A percentile compares a stretch with the other conserved stretches of the same genome.
Evolutionary conservation across 2,888 invertebrate species (phyloP).

Genomic region (Pecten maximus): DNA sequence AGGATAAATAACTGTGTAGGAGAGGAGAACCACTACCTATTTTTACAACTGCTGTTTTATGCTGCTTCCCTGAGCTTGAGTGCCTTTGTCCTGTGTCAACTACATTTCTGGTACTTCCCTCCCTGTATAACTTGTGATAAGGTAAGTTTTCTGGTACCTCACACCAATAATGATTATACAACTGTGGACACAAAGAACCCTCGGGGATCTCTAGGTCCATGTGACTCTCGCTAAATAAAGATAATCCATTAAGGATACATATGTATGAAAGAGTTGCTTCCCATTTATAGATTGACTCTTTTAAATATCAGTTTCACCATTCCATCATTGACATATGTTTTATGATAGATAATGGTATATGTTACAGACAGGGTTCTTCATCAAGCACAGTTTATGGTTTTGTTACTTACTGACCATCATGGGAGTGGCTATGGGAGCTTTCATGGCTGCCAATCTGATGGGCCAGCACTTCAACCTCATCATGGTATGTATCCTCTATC

Average conservation of each 20-base stretch:
- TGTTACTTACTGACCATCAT: slow-evolving; percentile 68
- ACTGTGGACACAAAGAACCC: no score
- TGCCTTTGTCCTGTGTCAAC: slow-evolving; percentile 68
- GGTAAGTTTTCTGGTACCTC: slow-evolving; percentile 63
- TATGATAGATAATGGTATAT: slow-evolving; percentile 35
- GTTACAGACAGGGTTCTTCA: slow-evolving; percentile 71
- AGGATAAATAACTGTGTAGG: slow-evolving; percentile 83
- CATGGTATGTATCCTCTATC: slow-evolving; percentile 65
- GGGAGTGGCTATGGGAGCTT: slow-evolving; percentile 64
- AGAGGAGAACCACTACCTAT: slow-evolving; percentile 81
- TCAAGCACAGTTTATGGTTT: slow-evolving; percentile 75
- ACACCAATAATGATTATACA: no score
- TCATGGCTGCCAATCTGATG: slow-evolving; percentile 66
- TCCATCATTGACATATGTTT: not conserved
- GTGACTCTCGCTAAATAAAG: no score
- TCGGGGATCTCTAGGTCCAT: no score
- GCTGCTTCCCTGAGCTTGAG: slow-evolving; percentile 81
- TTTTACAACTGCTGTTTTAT: slow-evolving; percentile 86
- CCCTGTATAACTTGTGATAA: slow-evolving; percentile 77
- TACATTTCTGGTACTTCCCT: slow-evolving; percentile 77
- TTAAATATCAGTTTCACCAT: no score
- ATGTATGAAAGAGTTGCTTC: no score
- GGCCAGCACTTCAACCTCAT: slow-evolving; percentile 72
- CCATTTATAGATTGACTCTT: no score
- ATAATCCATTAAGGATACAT: no score